Conservation (phyloP, 2,797 vertebrate genomes). For the Typhlichthys eigenmanni region DNA sequence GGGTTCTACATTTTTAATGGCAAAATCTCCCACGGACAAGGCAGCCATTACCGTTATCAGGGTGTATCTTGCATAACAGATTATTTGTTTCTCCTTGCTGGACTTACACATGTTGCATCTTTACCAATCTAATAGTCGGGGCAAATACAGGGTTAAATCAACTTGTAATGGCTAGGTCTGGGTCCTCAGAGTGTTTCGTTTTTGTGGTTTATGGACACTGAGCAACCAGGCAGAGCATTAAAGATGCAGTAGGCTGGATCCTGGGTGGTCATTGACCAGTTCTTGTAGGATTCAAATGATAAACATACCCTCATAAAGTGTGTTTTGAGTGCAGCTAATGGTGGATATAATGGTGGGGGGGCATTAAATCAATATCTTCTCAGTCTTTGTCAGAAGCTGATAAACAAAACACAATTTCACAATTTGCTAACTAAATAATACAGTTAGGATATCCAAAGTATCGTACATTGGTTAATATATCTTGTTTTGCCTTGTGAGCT, state of each 20-base stretch:
- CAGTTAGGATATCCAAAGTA: no score
- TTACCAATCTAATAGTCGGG: conserved; percentile 31
- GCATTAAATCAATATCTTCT: conserved; percentile 7
- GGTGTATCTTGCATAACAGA: conserved; percentile 22
- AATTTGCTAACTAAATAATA: no score
- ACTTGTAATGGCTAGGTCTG: conserved; percentile 31
- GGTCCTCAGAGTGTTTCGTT: conserved; percentile 33
- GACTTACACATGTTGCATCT: conserved; percentile 23
- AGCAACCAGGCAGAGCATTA: conserved; percentile 59
- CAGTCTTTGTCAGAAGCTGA: not conserved
- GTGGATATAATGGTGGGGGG: conserved; percentile 38
- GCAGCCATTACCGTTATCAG: conserved; percentile 39
- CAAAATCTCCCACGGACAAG: conserved; percentile 52
- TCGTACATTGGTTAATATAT: no score
- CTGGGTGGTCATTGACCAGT: conserved; percentile 60
- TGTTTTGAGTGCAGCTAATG: conserved; percentile 53
- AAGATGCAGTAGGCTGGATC: conserved; percentile 68
- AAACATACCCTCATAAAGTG: conserved; percentile 41
- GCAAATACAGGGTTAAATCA: conserved; percentile 40
- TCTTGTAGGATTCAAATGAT: conserved; percentile 70
- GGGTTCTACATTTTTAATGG: conserved; percentile 70
- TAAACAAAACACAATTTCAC: not conserved
- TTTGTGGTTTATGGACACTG: conserved; percentile 57
- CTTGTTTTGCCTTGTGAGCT: no score
- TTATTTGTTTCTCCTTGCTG: conserved; percentile 27